Evolutionary conservation across 1,140 invertebrate species (phyloP), one percentile per base, ranked within the genome.

Genomic region (Meloidogyne chitwoodi): DNA sequence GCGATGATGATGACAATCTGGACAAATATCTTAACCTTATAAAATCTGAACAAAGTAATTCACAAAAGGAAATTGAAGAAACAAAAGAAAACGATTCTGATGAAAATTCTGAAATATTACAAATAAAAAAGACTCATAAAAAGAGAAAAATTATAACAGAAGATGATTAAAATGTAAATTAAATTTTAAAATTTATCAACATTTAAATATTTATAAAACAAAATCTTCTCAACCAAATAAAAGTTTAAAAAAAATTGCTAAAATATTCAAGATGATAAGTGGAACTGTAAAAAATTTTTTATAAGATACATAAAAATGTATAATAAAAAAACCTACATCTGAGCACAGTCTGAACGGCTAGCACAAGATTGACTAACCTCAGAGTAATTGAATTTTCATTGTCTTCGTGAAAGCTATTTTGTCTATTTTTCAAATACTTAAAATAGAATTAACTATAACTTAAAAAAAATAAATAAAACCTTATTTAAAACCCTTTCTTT

Each of bases 341-440:
- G 68, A 84, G 80, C 29, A 84, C 83, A 26, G 83, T 84, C 56
- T 84, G 83, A 68, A 84, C 76, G 31, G 83, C 78, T 4, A 82
- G 41, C 27, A 84, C 79, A 8, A 84, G 74, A 63, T 80, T 77
- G 31, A 84, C 74, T 5, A 84, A 5, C 29, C 83, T 80, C 31
- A 77, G 56, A 65, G 73, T 82, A n/a, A 83, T 72, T 19, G 78
- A 76, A 41, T 68, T 66, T n/a, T 83, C 68, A 63, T n/a, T 73
- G 14, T 81, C 38, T 19, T 65, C 64, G 44, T 81, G 81, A 56
- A 84, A 84, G 22, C 82, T 78, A 44, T 78, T 69, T 69, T 81
- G 63, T 31, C 62, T 64, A 24, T 70, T 77, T 56, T 31, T 68
- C 12, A 72, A 61, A 56, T 68, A 83, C 56, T 66, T 74, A 72